Evolutionary conservation across 2,113 vertebrate species (phyloP).

Genomic region (Strix uralensis): DNA sequence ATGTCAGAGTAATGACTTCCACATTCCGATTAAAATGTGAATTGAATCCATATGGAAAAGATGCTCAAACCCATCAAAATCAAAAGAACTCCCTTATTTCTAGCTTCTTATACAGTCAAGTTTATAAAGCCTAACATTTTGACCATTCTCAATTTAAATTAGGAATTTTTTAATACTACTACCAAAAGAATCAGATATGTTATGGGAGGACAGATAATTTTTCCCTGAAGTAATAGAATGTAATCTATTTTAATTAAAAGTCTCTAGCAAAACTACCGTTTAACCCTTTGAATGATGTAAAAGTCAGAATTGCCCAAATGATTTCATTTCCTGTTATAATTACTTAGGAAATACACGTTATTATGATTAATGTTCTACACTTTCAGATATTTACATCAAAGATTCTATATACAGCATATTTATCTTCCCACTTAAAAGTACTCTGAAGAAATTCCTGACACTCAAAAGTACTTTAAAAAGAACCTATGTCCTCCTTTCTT

Average conservation of each 20-base stretch:
- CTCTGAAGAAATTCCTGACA: neutral
- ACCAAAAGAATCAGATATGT: neutral
- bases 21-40: conserved; percentile 85
- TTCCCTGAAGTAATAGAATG: neutral
- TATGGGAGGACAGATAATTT: neutral
- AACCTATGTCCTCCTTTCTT: neutral
- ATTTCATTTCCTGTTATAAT: neutral
- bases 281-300: neutral
- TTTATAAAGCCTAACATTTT: conserved; percentile 3
- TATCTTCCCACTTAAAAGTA: neutral
- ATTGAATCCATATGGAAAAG: conserved; percentile 89
- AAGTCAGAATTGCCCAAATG: neutral
- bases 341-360: neutral
- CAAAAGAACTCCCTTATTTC: conserved; percentile 40
- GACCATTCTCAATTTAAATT: neutral
- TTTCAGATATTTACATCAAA: neutral
- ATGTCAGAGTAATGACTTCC: conserved; percentile 89
- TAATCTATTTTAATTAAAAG: conserved; percentile 8
- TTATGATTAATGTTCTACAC: neutral
- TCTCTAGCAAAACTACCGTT: neutral
- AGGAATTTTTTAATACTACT: neutral
- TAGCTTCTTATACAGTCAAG: conserved; percentile 1
- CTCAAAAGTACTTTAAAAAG: neutral
- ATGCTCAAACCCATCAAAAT: conserved; percentile 44
- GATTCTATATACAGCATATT: neutral